Evolutionary conservation across 2,113 vertebrate genomes (phyloP).

Genomic region (Channa argus): DNA sequence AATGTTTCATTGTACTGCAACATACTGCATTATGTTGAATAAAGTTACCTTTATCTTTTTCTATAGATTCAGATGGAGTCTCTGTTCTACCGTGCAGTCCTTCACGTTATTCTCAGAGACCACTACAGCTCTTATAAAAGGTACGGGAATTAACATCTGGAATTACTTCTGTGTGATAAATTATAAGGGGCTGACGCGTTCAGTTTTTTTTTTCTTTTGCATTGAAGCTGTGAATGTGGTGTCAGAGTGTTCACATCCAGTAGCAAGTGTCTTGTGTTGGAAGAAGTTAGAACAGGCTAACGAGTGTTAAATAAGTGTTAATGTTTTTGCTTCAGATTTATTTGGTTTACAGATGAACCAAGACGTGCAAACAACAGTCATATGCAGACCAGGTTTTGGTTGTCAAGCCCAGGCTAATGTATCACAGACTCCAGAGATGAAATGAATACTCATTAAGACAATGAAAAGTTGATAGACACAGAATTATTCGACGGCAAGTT

Average conservation of each 20-base stretch:
- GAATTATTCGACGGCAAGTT: no score
- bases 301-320: no score
- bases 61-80: constrained; percentile 93
- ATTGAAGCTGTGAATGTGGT: no score
- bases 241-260: not conserved
- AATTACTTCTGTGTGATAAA: not conserved
- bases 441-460: not conserved
- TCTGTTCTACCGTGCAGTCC: constrained; percentile 95
- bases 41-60: not conserved
- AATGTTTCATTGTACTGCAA: not conserved
- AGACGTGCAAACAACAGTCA: not conserved
- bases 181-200: not conserved
- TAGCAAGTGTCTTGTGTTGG: constrained; percentile 4
- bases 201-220: not conserved
- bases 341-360: constrained; percentile 40
- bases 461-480: not conserved
- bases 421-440: not conserved
- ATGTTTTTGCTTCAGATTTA: constrained; percentile 29
- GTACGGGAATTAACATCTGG: constrained; percentile 73
- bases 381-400: no score
- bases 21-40: not conserved
- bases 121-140: constrained; percentile 90
- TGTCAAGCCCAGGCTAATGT: constrained; percentile 6
- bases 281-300: constrained; percentile 13
- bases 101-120: constrained; percentile 95